Base-by-base conservation (phyloP, 2,888 invertebrate species). In the Lochmaea crataegi region DNA sequence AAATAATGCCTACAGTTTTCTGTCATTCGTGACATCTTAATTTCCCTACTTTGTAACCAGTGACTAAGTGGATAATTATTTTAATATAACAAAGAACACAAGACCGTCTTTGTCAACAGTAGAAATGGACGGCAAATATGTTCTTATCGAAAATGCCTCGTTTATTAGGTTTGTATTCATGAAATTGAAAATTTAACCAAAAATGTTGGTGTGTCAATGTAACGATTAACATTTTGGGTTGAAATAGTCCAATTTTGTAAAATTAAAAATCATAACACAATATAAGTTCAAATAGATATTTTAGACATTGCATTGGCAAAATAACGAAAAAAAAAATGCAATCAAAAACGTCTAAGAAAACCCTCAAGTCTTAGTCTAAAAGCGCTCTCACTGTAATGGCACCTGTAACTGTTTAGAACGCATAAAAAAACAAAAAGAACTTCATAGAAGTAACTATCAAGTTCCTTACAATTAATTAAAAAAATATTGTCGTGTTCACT, bases 401-500 rank as follows among this genome's bases (percentile, higher is more conserved):
- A 63, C 61, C 16, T 18, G n/a, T 41, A 63, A 63, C 42, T 63
- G 18, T 42, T 42, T 63, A 41, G 61, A 18, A 63, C 61, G 42
- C 61, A 63, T 63, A 53, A 48, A n/a, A 5, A n/a, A 14, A 48
- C 14, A 12, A 48, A 63, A 18, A 68, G 74, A 71, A 68, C 74
- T 68, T 68, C 71, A 74, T 71, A 71, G 60, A 68, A 68, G 64
- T 57, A 38, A 71, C 65, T 68, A 71, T 65, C 65, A 71, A 71
- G 74, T 70, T 65, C 74, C 53, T 64, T 26, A 42, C 41, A 61
- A 38, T 45, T 53, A 72, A 45, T 41, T 38, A 71, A 42, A 61
- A n/a, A 65, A 22, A 78, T 83, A 86, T 86, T 86, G 86, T 87
- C 87, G 86, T 87, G 86, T 85, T 86, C 87, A 87, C 86, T 87